Evolutionary conservation across 1,140 invertebrate species (phyloP).

Genomic region (Micrasema minimum): DNA sequence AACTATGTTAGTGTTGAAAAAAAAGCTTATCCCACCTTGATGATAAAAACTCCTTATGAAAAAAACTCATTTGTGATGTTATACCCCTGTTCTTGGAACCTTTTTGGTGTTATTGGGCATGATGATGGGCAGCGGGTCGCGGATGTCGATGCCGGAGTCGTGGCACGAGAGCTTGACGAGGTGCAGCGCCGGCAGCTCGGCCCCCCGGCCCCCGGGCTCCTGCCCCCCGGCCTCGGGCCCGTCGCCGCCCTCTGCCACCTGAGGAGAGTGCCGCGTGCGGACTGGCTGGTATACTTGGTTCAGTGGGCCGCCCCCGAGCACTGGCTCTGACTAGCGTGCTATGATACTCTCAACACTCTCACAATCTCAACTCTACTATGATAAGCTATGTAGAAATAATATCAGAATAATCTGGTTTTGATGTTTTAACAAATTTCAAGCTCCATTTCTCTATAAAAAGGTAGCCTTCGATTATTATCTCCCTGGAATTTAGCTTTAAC

Average conservation of each 20-base stretch:
- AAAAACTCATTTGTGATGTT: slow-evolving; percentile 38
- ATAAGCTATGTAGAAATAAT: no score
- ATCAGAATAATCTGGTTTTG: no score
- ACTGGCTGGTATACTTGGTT: slow-evolving; percentile 10
- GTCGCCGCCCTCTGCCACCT: slow-evolving; percentile 25
- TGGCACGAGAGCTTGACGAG: slow-evolving; percentile 83
- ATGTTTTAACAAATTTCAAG: no score
- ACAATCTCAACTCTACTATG: no score
- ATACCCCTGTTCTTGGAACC: slow-evolving; percentile 53
- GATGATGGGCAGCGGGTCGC: slow-evolving; percentile 71
- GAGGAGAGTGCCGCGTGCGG: slow-evolving; percentile 38
- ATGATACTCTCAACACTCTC: no score
- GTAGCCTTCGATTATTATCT: no score
- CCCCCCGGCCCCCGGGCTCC: slow-evolving; percentile 5
- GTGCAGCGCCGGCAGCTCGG: slow-evolving; percentile 60
- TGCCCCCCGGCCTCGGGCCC: neutral
- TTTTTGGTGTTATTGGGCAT: slow-evolving; percentile 63
- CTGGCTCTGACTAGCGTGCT: no score
- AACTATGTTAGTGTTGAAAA: neutral
- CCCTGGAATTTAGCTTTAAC: no score
- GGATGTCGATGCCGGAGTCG: slow-evolving; percentile 89
- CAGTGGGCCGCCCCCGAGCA: neutral
- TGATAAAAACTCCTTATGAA: slow-evolving; percentile 2
- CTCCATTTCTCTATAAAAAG: no score
- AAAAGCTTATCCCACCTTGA: neutral